Base-by-base conservation (phyloP, 1,140 invertebrate species). In the Portunus trituberculatus region DNA sequence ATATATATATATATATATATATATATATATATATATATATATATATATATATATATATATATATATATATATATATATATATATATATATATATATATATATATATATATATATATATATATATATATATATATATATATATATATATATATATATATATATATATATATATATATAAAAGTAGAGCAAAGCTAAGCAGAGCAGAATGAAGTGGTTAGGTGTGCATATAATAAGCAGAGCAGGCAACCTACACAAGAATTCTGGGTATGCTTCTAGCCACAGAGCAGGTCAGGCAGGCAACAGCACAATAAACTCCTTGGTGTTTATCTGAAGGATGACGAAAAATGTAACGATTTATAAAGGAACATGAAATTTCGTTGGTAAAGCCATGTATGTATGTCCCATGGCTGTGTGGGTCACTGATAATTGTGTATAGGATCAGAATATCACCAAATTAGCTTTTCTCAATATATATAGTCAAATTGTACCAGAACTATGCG, bases 21-120 rank as follows among this genome's bases (percentile, higher is more conserved):
- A n/a, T n/a, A n/a, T n/a, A n/a, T n/a, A n/a, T n/a, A 12, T 76
- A 25, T 12, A 87, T 28, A 87, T 87, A 29, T 12, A 28, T 28
- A 10, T 25, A 76, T 12, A 25, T 25, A 76, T 25, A 10, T 25
- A 76, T 76, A 10, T 76, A 25, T 12, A 12, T 76, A 25, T 12
- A 25, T 76, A 12, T 25, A 76, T 12, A 25, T 76, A 76, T 12
- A 12, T 25, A 10, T 25, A 76, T 10, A 25, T 25, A 12, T 76
- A 76, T 76, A 76, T 76, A 76, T 76, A 76, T 76, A 76, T 76
- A 76, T 76, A 76, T 76, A 76, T 76, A 76, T 76, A 76, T 76
- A 76, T 76, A 76, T 76, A 76, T 76, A 76, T 76, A 76, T 76
- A 76, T 76, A 76, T 76, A 76, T 76, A 12, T 76, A 76, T 76